Percentiles rank a stretch among this genome's conserved stretches.
Evolutionary conservation across 2,113 vertebrate species (phyloP).

Genomic region (Xiphophorus maculatus): DNA sequence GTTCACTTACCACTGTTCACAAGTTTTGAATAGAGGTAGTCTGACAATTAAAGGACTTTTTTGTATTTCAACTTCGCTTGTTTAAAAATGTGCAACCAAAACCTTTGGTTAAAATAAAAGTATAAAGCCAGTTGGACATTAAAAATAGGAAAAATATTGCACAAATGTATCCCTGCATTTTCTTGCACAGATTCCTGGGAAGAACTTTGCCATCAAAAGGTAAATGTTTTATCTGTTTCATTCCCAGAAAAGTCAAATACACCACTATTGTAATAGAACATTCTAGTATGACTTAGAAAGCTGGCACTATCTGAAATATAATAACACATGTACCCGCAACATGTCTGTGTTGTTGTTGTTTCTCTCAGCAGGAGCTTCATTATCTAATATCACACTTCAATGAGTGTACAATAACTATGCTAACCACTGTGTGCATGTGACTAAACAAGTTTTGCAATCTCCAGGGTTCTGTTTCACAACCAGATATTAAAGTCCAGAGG

Average conservation of each 20-base stretch:
- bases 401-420: slow-evolving; percentile 17
- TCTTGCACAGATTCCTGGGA: slow-evolving; percentile 6
- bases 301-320: neutral
- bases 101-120: too few relatives aligned
- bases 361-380: slow-evolving; percentile 5
- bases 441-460: slow-evolving; percentile 26
- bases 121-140: neutral
- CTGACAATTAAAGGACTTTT: too few relatives aligned
- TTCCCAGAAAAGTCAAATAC: slow-evolving; percentile 35
- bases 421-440: neutral
- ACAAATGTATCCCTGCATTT: neutral
- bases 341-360: slow-evolving; percentile 2
- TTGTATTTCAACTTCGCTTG: too few relatives aligned
- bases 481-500: slow-evolving; percentile 48
- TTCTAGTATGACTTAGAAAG: slow-evolving; percentile 24
- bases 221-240: slow-evolving; percentile 11
- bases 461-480: slow-evolving; percentile 8
- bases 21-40: too few relatives aligned
- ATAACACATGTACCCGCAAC: neutral
- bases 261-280: slow-evolving; percentile 40
- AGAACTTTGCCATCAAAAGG: neutral
- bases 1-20: too few relatives aligned
- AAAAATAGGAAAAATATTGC: neutral
- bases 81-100: too few relatives aligned
- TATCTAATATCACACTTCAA: slow-evolving; percentile 27